A percentile compares a stretch with the other conserved stretches of the same genome.
These are phyloP conservation scores for Mechanitis mazaeus DNA, from an alignment of 2,888 invertebrate genomes.

Conservation along the genomic window DNA sequence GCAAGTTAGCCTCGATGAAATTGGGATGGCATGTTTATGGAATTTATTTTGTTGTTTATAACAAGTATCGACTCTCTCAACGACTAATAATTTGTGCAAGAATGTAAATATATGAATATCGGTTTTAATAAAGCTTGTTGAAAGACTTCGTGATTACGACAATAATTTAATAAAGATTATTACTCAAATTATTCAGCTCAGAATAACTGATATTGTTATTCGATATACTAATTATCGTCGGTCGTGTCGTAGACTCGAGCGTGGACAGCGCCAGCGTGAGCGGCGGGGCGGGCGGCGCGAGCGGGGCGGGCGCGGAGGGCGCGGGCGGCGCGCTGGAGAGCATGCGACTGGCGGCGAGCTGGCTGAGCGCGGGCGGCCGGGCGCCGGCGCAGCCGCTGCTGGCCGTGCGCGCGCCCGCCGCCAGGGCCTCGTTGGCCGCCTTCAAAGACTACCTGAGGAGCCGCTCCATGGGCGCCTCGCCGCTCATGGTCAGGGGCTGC, in stretches of 20 bases:
- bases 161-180: no score
- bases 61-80: no score
- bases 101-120: no score
- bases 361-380: constrained; percentile 83
- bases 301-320: constrained; percentile 37
- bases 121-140: no score
- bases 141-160: no score
- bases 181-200: no score
- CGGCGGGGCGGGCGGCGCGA: constrained; percentile 42
- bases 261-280: constrained; percentile 65
- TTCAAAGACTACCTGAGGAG: constrained; percentile 88
- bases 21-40: no score
- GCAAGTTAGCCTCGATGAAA: no score
- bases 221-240: no score
- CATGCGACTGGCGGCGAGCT: constrained; percentile 86
- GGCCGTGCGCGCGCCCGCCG: constrained; percentile 83
- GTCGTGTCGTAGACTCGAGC: constrained; percentile 54
- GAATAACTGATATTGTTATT: no score
- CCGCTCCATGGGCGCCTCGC: constrained; percentile 85
- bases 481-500: constrained; percentile 73
- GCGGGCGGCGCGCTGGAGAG: constrained; percentile 68
- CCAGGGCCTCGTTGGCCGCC: constrained; percentile 84
- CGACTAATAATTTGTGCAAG: no score
- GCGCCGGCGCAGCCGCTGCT: constrained; percentile 51
- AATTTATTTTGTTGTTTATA: no score